These are phyloP conservation scores for Archegozetes longisetosus DNA, from an alignment of 1,140 invertebrate genomes.

Conservation along the genomic window DNA sequence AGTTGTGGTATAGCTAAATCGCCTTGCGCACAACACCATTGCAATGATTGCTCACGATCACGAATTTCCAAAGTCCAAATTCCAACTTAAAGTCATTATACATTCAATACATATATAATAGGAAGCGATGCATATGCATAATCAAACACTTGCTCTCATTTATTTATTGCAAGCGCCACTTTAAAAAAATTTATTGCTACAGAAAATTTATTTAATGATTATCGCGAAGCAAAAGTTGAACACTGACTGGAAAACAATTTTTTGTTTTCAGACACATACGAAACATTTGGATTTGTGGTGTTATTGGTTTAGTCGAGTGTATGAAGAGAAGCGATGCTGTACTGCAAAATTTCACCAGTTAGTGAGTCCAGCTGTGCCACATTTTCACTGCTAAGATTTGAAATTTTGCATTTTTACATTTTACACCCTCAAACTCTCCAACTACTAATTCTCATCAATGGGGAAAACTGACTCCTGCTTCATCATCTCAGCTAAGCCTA, in stretches of 20 bases:
- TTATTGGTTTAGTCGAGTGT: not conserved
- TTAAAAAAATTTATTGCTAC: too few relatives aligned
- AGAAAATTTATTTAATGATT: too few relatives aligned
- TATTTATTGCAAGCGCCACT: too few relatives aligned
- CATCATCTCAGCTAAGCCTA: not conserved
- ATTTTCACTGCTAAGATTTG: not conserved
- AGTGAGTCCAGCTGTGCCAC: not conserved
- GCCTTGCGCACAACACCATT: too few relatives aligned
- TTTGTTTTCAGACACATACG: too few relatives aligned
- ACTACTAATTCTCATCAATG: not conserved
- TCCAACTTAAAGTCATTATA: not conserved
- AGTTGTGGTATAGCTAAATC: too few relatives aligned
- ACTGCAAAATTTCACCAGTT: not conserved
- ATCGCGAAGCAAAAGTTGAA: too few relatives aligned
- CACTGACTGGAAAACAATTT: too few relatives aligned
- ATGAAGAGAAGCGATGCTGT: not conserved
- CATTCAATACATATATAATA: too few relatives aligned
- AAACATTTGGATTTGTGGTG: not conserved
- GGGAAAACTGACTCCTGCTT: not conserved
- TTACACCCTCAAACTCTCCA: not conserved
- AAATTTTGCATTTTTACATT: not conserved
- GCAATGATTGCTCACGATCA: too few relatives aligned
- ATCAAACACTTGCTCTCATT: too few relatives aligned
- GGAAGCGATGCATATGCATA: too few relatives aligned
- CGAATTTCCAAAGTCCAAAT: not conserved